phyloP scores from a whole-genome alignment of 2,797 vertebrate genomes.

The Hippopotamyrus pictus region DNA sequence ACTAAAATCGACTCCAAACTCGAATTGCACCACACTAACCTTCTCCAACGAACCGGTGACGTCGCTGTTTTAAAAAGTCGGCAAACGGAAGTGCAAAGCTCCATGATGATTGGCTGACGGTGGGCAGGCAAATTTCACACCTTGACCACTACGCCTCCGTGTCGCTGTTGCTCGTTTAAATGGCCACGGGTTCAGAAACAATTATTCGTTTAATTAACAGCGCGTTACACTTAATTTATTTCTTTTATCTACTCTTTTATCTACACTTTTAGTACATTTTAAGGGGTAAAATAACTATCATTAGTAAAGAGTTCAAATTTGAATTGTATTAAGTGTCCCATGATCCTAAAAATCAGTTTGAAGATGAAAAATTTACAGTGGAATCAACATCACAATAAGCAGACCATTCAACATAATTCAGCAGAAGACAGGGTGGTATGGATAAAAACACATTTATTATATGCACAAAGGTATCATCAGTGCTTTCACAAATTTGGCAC shows the following conservation, averaged over 20 bases:
- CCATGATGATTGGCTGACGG: background rate
- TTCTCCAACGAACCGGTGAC: background rate
- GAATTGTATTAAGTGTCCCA: background rate
- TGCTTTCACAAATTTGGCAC: conserved; percentile 47
- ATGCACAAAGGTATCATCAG: conserved; percentile 36
- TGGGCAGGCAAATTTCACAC: background rate
- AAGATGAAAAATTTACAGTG: background rate
- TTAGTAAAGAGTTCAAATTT: background rate
- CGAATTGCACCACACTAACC: background rate
- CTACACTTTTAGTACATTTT: background rate
- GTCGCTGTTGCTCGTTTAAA: background rate
- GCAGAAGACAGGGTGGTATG: conserved; percentile 11
- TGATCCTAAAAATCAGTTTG: background rate
- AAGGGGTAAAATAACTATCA: background rate
- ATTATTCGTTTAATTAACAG: background rate
- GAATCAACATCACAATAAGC: background rate
- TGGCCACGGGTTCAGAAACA: background rate
- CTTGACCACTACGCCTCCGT: background rate
- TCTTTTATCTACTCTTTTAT: background rate
- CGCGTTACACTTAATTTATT: background rate
- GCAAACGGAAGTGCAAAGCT: background rate
- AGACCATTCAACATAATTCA: background rate
- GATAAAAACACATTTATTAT: conserved; percentile 40
- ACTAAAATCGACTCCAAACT: background rate
- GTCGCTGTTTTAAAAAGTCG: background rate